A percentile compares a stretch with the other conserved stretches of the same genome.
Evolutionary conservation across 2,888 invertebrate species (phyloP).

Genomic region (Rugalucina vietnamica): DNA sequence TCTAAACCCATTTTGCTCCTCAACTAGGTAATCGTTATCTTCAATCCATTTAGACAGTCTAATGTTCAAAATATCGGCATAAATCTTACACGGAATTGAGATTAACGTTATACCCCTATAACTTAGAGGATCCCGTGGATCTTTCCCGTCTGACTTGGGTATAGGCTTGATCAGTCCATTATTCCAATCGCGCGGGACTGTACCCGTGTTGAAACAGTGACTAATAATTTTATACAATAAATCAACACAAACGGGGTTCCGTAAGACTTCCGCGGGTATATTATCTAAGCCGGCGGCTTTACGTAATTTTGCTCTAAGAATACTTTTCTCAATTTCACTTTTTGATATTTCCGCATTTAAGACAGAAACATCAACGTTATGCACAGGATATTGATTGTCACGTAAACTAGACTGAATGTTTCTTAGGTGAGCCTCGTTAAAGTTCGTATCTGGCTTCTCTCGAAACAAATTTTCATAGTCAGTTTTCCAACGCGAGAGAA

Average conservation of each 20-base stretch:
- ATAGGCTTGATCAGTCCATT: too few relatives aligned
- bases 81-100: too few relatives aligned
- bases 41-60: too few relatives aligned
- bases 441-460: background rate
- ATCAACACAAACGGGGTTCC: background rate
- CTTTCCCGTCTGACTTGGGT: too few relatives aligned
- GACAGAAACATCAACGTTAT: background rate
- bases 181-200: too few relatives aligned
- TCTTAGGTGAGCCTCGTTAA: background rate
- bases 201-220: background rate
- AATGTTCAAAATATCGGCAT: too few relatives aligned
- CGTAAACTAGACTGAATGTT: background rate
- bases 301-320: background rate
- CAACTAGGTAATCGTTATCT: too few relatives aligned
- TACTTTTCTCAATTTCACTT: constrained; percentile 9
- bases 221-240: background rate
- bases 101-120: too few relatives aligned
- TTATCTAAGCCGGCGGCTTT: constrained; percentile 33
- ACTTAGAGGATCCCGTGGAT: too few relatives aligned
- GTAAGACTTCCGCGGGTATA: constrained; percentile 20
- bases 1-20: too few relatives aligned
- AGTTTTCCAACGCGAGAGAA: constrained; percentile 3
- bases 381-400: background rate
- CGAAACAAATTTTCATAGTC: constrained; percentile 11
- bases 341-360: constrained; percentile 18